Conservation (phyloP, 2,888 invertebrate species). For the Pandemis cinnamomeana region DNA sequence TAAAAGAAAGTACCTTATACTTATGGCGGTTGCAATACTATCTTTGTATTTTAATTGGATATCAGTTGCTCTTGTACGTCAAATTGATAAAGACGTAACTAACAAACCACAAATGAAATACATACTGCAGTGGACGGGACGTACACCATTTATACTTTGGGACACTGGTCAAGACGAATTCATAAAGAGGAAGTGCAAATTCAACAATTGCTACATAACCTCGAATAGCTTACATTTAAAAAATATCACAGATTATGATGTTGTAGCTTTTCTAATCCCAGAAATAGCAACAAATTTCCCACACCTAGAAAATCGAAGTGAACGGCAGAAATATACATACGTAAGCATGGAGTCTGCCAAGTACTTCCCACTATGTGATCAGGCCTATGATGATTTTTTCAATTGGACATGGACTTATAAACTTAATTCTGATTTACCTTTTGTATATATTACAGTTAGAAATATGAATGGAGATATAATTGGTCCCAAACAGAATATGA, state of each 20-base stretch:
- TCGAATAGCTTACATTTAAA: constrained; percentile 45
- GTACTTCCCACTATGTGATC: constrained; percentile 55
- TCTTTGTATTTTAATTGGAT: neutral
- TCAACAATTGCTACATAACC: constrained; percentile 57
- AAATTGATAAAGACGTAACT: neutral
- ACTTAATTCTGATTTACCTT: constrained; percentile 58
- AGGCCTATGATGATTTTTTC: constrained; percentile 56
- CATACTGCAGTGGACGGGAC: neutral
- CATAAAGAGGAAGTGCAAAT: constrained; percentile 50
- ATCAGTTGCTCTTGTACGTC: neutral
- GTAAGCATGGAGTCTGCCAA: constrained; percentile 57
- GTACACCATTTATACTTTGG: neutral
- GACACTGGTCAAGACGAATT: neutral
- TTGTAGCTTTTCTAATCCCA: constrained; percentile 55
- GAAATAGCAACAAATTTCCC: constrained; percentile 46
- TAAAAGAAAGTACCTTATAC: neutral
- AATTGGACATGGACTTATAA: constrained; percentile 68
- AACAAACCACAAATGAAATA: neutral
- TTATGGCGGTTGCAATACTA: neutral
- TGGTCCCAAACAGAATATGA: constrained; percentile 57
- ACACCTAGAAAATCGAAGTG: constrained; percentile 43
- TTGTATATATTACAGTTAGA: constrained; percentile 57
- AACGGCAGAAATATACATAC: constrained; percentile 56
- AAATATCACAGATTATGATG: constrained; percentile 54
- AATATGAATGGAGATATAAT: constrained; percentile 51